Base-by-base conservation (phyloP, 1,140 invertebrate genomes). In the Ceratitis capitata region DNA sequence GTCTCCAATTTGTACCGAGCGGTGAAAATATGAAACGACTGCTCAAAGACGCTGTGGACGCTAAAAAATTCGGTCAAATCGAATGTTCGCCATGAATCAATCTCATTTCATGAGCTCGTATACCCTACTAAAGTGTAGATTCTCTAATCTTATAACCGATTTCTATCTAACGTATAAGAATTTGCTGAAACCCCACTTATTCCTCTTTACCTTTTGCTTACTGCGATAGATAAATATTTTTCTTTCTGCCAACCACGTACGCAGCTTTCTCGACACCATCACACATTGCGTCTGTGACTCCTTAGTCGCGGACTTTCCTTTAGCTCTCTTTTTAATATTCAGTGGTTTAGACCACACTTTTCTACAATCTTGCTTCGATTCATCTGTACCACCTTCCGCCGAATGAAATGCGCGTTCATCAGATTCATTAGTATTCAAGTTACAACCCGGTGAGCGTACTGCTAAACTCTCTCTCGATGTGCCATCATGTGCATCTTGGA, bases 201-300 rank as follows among this genome's bases (percentile, higher is more conserved):
- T n/a, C 6, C 51, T 23, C 51, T 45, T 78, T 78, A 78, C 69
- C 69, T 78, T 78, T 78, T 16, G 35, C 69, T 84, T 86, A 42
- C 87, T 89, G 9, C 90, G 87, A 0, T 86, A 89, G 19, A 91
- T 91, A 26, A 88, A 88, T 74, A 91, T 91, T 23, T 88, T 86
- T 12, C 90, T 88, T 49, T 91, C 89, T 26, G 90, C 88, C 86
- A 91, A 64, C 89, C 89, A 91, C 35, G 90, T 83, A 2, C 90
- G 87, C n/a, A 91, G 87, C 23, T 88, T 90, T 23, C 90, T 87
- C 84, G 90, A 86, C 10, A 91, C 85, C 16, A 64, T 51, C 10
- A 84, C 29, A n/a, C 35, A 56, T 14, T 35, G 53, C 4, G n/a
- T 2, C 19, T 45, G n/a, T 47, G 78, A 39, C 14, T 29, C 47